Evolutionary conservation across 2,888 invertebrate genomes (phyloP), one percentile per base, ranked within the genome.

Genomic region (Idaea biselata): DNA sequence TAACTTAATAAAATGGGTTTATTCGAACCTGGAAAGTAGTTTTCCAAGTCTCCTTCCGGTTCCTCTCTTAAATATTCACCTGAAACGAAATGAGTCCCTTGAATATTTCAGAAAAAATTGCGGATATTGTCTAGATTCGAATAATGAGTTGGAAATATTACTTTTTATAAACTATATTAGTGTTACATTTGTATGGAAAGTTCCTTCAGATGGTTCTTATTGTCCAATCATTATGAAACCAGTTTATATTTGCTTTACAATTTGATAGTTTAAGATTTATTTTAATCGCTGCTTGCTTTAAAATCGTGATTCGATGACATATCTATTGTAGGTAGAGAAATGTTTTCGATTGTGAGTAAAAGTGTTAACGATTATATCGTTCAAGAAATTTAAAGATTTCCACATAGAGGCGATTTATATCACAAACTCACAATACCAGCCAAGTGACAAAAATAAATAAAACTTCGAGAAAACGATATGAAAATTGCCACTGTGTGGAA

Each of bases 271-370:
- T 70, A 67, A 65, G 58, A 18, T 56, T 75, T 73, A 63, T 68
- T 71, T 72, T 63, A 68, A 77, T 78, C 83, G 83, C 83, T 76
- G 90, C 91, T 89, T 86, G 89, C 86, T 86, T 84, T 75, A 84
- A 82, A 82, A 86, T 83, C 86, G 91, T 91, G 91, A 91, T 89
- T 86, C 82, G 81, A 89, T 89, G 83, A 92, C 91, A 92, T 92
- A 92, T 92, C 91, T 90, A 87, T 86, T 80, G 71, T 91, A 91
- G 89, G 83, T 91, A 92, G 89, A 87, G 74, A 81, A 82, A 84
- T 86, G 83, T 86, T 86, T 83, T 85, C 80, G 84, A 84, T 81
- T 72, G 82, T 88, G 86, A 89, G 87, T 58, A 70, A 65, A 62
- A 66, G 69, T 59, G 56, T 44, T 61, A 33, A 33, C 53, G 55